phyloP scores from a whole-genome alignment of 2,888 invertebrate genomes.

The Drosophila testacea region DNA sequence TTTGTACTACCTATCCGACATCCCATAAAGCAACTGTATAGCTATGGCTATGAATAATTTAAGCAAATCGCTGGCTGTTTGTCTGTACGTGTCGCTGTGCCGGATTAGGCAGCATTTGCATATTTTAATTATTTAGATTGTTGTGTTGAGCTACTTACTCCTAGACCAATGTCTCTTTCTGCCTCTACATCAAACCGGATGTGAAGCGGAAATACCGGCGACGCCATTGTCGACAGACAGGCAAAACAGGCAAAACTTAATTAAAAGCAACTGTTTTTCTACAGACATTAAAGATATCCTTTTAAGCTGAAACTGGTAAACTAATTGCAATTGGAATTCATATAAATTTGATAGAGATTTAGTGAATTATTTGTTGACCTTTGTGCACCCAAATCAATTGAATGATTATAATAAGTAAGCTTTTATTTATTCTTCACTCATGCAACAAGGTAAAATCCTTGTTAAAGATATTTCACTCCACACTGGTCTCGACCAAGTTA shows the following conservation, averaged over 20 bases:
- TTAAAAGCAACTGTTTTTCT: slow-evolving; percentile 68
- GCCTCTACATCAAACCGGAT: slow-evolving; percentile 31
- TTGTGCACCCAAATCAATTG: slow-evolving; percentile 14
- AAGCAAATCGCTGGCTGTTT: slow-evolving; percentile 78
- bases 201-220: slow-evolving; percentile 61
- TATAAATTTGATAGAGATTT: slow-evolving; percentile 1
- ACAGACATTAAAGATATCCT: slow-evolving; percentile 15
- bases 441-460: not conserved
- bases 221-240: slow-evolving; percentile 36
- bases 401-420: not conserved
- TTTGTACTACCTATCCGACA: not conserved
- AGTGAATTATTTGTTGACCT: slow-evolving; percentile 6
- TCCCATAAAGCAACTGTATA: slow-evolving; percentile 41
- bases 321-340: not conserved
- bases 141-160: slow-evolving; percentile 73
- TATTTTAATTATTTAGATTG: slow-evolving; percentile 84
- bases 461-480: slow-evolving; percentile 11
- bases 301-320: not conserved
- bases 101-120: slow-evolving; percentile 83
- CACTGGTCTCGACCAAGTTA: slow-evolving; percentile 21
- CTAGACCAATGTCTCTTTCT: slow-evolving; percentile 7
- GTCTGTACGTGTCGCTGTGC: slow-evolving; percentile 74
- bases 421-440: not conserved
- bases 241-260: slow-evolving; percentile 67
- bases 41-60: slow-evolving; percentile 82